phyloP scores from a whole-genome alignment of 1,140 invertebrate genomes.

The Drosophila tristis region DNA sequence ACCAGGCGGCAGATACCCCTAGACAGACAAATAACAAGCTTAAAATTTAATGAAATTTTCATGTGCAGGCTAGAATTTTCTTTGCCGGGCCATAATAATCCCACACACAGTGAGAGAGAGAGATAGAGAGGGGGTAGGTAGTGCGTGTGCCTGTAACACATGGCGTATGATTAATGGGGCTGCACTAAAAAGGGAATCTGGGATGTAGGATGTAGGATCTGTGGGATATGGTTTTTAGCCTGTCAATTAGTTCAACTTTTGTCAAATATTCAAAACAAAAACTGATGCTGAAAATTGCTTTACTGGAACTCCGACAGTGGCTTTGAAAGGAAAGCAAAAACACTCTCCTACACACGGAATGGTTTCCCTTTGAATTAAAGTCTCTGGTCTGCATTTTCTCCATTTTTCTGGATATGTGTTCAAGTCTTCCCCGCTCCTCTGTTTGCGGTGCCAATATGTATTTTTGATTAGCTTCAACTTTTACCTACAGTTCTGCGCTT shows the following conservation, averaged over 20 bases:
- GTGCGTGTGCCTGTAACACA: constrained; percentile 36
- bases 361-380: constrained; percentile 23
- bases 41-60: constrained; percentile 73
- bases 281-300: constrained; percentile 16
- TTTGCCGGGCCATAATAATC: constrained; percentile 25
- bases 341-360: neutral
- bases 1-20: neutral
- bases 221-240: neutral
- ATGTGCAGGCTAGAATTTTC: constrained; percentile 37
- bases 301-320: neutral
- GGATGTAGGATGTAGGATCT: constrained; percentile 1
- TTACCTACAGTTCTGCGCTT: constrained; percentile 7
- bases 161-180: constrained; percentile 74
- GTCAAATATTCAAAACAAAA: constrained; percentile 58
- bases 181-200: neutral
- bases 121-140: neutral
- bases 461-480: constrained; percentile 74
- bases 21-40: constrained; percentile 46
- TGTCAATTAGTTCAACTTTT: constrained; percentile 64
- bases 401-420: constrained; percentile 8
- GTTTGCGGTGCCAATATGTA: constrained; percentile 56
- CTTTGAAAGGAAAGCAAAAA: neutral
- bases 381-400: constrained; percentile 1
- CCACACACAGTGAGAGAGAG: neutral
- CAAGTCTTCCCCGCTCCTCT: neutral